Base-by-base conservation (phyloP, 2,888 invertebrate species). In the Eristalis pertinax region DNA sequence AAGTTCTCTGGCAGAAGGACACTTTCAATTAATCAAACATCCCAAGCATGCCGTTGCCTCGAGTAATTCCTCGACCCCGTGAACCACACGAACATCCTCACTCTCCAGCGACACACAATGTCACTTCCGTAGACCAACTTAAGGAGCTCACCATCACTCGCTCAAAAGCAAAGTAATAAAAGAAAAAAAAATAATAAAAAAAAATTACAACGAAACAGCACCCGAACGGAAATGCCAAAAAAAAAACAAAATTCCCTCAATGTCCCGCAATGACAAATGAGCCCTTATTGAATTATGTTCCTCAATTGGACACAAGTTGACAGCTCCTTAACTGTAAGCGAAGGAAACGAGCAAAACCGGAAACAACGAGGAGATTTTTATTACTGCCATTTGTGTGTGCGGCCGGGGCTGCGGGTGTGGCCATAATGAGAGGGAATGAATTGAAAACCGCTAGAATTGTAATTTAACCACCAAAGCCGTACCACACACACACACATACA, bases 271-370 rank as follows among this genome's bases (percentile, higher is more conserved):
- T 89, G 89, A 89, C 91, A 91, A 90, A 90, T 89, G 90, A 90
- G 84, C 90, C 81, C 89, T 90, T 90, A 91, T 90, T 91, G 90
- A 91, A 91, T 91, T 91, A 91, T 90, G 86, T 84, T 85, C 68
- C 56, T 80, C 82, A 85, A 87, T 87, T 84, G 87, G 84, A 84
- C 79, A 68, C 87, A 87, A 87, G 79, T 87, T 87, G 87, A 87
- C 87, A 87, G 87, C 63, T 76, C 84, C 84, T 84, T 79, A 79
- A 79, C 84, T 79, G 84, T 84, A 79, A 84, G 75, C 79, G 75
- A 84, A 76, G 68, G 68, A 43, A 79, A 84, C 87, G 68, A 84
- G 58, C 87, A 50, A 72, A 76, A 65, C 79, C 79, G 84, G 84
- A 87, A 87, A 72, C 78, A 76, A 74, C 60, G 67, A 84, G 79